Evolutionary conservation across 2,888 invertebrate species (phyloP).

Genomic region (Schizotus pectinicornis): DNA sequence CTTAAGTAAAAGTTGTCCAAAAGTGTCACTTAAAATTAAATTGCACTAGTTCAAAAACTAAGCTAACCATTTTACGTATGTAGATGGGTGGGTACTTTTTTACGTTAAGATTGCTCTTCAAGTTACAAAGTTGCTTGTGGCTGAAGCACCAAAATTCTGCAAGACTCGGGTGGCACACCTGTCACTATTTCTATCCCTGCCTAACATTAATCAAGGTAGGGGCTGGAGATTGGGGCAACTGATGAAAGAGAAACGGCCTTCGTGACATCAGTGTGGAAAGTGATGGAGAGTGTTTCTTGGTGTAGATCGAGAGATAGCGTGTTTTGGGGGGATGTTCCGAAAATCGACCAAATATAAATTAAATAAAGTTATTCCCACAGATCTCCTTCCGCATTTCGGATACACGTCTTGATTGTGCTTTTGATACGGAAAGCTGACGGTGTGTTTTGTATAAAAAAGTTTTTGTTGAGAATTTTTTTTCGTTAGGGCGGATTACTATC

Average conservation of each 20-base stretch:
- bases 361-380: constrained; percentile 24
- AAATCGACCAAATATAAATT: constrained; percentile 24
- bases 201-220: constrained; percentile 25
- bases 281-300: constrained; percentile 18
- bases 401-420: constrained; percentile 5
- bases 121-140: too few species aligned
- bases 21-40: too few species aligned
- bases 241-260: constrained; percentile 21
- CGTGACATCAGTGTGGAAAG: constrained; percentile 17
- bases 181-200: constrained; percentile 9
- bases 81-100: neutral
- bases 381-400: constrained; percentile 14
- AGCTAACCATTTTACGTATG: too few species aligned
- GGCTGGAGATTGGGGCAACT: constrained; percentile 21
- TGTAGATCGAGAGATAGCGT: constrained; percentile 23
- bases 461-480: neutral
- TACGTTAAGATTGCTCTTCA: neutral
- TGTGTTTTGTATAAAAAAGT: constrained; percentile 6
- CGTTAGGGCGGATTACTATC: neutral
- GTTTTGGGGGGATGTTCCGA: constrained; percentile 8
- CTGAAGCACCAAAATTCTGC: neutral
- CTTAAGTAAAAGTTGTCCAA: too few species aligned
- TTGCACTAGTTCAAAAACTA: too few species aligned
- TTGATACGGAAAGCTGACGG: constrained; percentile 6
- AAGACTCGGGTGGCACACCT: constrained; percentile 16